Conservation (phyloP, 2,888 invertebrate genomes). For the Dione juno region DNA sequence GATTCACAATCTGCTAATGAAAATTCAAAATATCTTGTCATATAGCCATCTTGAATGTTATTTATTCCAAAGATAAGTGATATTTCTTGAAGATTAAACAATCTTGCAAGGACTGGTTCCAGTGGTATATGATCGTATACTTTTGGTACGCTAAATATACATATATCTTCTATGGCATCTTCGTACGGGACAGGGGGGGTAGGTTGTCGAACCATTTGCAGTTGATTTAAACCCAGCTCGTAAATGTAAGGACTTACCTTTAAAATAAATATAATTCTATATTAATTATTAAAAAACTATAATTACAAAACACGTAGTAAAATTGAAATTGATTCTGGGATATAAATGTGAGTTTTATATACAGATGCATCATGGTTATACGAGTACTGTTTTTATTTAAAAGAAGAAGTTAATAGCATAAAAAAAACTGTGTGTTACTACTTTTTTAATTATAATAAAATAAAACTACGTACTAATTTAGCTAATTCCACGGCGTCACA, state of each 20-base stretch:
- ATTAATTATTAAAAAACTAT: slow-evolving; percentile 39
- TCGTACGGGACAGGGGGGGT: slow-evolving; percentile 62
- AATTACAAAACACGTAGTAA: neutral
- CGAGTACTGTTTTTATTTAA: no score
- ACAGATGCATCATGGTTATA: neutral
- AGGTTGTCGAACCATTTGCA: slow-evolving; percentile 82
- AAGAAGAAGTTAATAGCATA: no score
- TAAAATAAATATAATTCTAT: neutral
- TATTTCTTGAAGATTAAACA: slow-evolving; percentile 82
- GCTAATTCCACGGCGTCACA: slow-evolving; percentile 71
- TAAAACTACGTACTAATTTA: slow-evolving; percentile 56
- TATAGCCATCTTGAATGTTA: slow-evolving; percentile 79
- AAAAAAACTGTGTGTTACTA: neutral
- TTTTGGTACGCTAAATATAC: slow-evolving; percentile 68
- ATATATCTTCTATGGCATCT: slow-evolving; percentile 64
- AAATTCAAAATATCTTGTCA: slow-evolving; percentile 85
- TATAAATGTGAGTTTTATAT: no score
- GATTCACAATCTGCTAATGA: slow-evolving; percentile 83
- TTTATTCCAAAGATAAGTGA: slow-evolving; percentile 72
- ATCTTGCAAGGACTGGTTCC: slow-evolving; percentile 75
- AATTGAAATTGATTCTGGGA: neutral
- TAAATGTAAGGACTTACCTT: slow-evolving; percentile 79
- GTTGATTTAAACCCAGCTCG: slow-evolving; percentile 76
- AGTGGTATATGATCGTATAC: slow-evolving; percentile 84
- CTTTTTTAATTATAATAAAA: neutral